These are phyloP conservation scores for Lycocorax pyrrhopterus DNA, from an alignment of 2,113 vertebrate genomes.

Conservation along the genomic window DNA sequence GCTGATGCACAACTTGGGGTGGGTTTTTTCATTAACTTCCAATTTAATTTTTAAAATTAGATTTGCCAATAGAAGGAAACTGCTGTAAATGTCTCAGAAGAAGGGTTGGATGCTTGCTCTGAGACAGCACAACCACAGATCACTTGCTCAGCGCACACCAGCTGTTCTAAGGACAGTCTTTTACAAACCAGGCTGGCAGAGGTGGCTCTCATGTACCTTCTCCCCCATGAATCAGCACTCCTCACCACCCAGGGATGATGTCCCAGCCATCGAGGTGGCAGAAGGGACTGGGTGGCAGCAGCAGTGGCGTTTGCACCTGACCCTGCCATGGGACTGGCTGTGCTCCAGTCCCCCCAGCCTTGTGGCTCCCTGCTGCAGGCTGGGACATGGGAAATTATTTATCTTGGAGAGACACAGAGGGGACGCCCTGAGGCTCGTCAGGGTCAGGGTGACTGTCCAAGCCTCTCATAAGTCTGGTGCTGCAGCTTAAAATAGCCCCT, in stretches of 20 bases:
- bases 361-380: neutral
- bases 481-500: neutral
- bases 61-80: neutral
- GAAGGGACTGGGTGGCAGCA: neutral
- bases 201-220: neutral
- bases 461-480: neutral
- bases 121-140: accelerated
- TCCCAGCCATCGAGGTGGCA: neutral
- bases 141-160: neutral
- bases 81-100: neutral
- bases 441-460: neutral
- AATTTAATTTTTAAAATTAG: neutral
- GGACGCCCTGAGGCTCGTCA: neutral
- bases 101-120: neutral
- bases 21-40: neutral
- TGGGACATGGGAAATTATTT: neutral
- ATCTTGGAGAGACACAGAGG: neutral
- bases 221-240: neutral
- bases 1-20: neutral
- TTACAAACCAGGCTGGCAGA: neutral
- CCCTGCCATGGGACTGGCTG: neutral
- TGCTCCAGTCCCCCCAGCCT: neutral
- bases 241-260: neutral
- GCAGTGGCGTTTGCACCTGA: neutral
- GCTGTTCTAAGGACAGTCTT: neutral